Evolutionary conservation across 2,888 invertebrate genomes (phyloP).

Genomic region (Drosophila ezoana): DNA sequence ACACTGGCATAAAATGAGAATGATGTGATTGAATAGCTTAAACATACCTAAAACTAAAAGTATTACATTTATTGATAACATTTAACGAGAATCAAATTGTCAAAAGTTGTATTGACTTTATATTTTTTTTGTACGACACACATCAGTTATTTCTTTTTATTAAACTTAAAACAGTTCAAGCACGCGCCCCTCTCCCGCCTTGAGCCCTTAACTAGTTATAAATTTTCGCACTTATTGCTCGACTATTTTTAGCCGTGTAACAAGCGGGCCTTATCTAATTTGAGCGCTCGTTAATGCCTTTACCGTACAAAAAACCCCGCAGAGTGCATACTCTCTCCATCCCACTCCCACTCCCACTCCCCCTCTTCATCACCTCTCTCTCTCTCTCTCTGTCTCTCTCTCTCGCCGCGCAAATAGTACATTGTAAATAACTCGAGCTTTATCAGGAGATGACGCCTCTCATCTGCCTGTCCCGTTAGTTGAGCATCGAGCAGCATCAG

Average conservation of each 20-base stretch:
- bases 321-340: conserved; percentile 1
- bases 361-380: background rate
- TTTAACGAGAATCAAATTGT: no score
- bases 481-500: conserved; percentile 43
- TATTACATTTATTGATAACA: no score
- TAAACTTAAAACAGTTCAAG: background rate
- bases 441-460: conserved; percentile 31
- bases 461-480: conserved; percentile 24
- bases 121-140: no score
- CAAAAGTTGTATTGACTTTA: no score
- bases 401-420: conserved; percentile 19
- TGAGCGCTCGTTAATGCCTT: conserved; percentile 27
- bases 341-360: background rate
- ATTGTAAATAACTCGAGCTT: conserved; percentile 40
- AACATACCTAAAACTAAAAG: no score
- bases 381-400: background rate
- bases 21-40: no score
- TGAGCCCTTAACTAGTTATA: background rate
- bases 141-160: no score
- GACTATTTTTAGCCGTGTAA: conserved; percentile 48
- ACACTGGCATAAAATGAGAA: no score
- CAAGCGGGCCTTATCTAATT: conserved; percentile 55
- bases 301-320: conserved; percentile 11
- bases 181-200: background rate
- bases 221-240: conserved; percentile 24